Base-by-base conservation (phyloP, 2,797 vertebrate genomes). In the Xenops minutus region DNA sequence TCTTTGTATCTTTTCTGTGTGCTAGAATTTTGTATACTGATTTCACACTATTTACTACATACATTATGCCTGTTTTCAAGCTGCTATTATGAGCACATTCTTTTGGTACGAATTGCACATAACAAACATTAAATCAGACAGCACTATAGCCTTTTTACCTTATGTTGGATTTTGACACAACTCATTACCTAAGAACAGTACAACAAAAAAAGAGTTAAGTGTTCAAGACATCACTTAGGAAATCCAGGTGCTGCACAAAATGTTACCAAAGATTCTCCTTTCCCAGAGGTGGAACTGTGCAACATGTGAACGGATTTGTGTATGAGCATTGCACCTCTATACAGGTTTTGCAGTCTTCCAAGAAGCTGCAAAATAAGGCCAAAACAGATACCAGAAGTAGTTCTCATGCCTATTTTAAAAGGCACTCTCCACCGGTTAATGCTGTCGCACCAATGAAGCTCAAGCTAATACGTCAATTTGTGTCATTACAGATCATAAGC, bases 321-420 rank as follows among this genome's bases (percentile, higher is more conserved):
- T 36, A 32, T 0, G 0, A 79, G 14, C 10, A 15, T 30, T 54
- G 7, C 0, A 0, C 68, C 61, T 77, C 56, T 1, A 0, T 39
- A 12, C 10, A 30, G 37, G 27, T 62, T 92, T 79, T 80, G 20
- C 56, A 52, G 18, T 46, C n/a, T 56, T 55, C 46, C 41, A 80
- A 59, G 61, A 73, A 64, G 24, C 43, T 72, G n/a, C 41, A 84
- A 56, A 55, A 88, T 73, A 88, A 64, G 52, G 17, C 37, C 74
- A 80, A 78, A 82, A 61, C 26, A 51, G 27, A 74, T 6, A 64
- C 9, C 36, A 82, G 44, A 79, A 77, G n/a, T 21, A 94, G 77
- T 92, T 63, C n/a, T 61, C 36, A 68, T 36, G 30, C 18, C 19
- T 67, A 3, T 85, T 88, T 78, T 59, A 81, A 78, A 61, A 81